Evolutionary conservation across 2,113 vertebrate species (phyloP), one percentile per base, ranked within the genome.

Genomic region (Corvus cornix): DNA sequence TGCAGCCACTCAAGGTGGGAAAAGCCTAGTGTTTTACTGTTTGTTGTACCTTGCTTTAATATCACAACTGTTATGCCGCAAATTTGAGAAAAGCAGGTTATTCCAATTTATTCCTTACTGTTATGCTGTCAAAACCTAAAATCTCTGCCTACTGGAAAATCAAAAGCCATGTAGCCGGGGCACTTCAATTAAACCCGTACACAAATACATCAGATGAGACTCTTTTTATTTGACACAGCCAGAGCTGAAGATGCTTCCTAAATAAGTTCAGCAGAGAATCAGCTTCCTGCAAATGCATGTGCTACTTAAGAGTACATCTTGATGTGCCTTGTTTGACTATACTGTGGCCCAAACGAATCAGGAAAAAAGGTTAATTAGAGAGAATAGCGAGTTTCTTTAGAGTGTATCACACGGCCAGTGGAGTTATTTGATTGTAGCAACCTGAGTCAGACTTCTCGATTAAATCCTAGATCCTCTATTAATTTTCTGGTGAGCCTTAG

Each of bases 361-460:
- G 46, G 37, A 19, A 14, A 33, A 37, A 2, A 20, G 2, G 22
- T n/a, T 43, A 28, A 39, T 13, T 26, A 21, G 6, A 41, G 17
- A 43, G 28, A 41, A 23, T 0, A 16, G 20, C 1, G 30, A 72
- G 30, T 22, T 87, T 64, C 16, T 53, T 41, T 26, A 41, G 20
- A 11, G 17, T 2, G 24, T 18, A 11, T 35, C 11, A 28, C 10
- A 13, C 0, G 3, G 39, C 17, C 13, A 46, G 4, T 2, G 5
- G 19, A 28, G 16, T 39, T 67, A 21, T 7, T 28, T 31, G 46
- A 19, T 20, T 0, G 0, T 1, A 37, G 46, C 17, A 53, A 9
- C 1, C 0, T 22, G 1, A 30, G 18, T 21, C 41, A 44, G 27
- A 17, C 15, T 43, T 44, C 22, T 1, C 10, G 19, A 35, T 43